phyloP scores from a whole-genome alignment of 2,113 vertebrate genomes.

The Uropsilus gracilis region DNA sequence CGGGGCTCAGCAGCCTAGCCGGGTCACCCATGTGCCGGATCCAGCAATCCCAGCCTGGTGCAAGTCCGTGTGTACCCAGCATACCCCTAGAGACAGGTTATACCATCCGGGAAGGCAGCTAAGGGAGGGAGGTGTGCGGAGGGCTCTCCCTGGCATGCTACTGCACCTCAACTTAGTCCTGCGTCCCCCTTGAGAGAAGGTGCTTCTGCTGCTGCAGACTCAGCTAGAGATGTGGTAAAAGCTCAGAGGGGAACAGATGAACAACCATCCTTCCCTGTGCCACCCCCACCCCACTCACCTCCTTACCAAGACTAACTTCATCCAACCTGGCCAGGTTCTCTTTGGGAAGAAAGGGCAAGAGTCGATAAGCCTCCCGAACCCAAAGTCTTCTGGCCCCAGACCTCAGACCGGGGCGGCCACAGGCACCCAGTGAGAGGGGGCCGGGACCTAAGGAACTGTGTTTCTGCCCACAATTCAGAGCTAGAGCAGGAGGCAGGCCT shows the following conservation, averaged over 20 bases:
- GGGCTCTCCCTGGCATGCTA: not conserved
- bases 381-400: not conserved
- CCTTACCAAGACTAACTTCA: not conserved
- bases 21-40: not conserved
- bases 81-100: not conserved
- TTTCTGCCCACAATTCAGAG: not conserved
- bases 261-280: not conserved
- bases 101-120: not conserved
- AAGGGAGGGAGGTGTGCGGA: not conserved
- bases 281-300: not conserved
- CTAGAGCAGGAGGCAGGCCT: not conserved
- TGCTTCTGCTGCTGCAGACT: not conserved
- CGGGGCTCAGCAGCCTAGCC: not conserved
- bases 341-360: not conserved
- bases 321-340: not conserved
- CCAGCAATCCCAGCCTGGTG: not conserved
- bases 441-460: not conserved
- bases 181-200: conserved; percentile 21
- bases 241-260: not conserved
- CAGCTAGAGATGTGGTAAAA: not conserved
- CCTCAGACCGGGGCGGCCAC: not conserved
- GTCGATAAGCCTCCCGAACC: not conserved
- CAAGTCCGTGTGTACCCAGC: not conserved
- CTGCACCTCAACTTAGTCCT: not conserved
- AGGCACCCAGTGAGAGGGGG: not conserved